Evolutionary conservation across 2,888 invertebrate species (phyloP).

Genomic region (Meandrusa payeni): DNA sequence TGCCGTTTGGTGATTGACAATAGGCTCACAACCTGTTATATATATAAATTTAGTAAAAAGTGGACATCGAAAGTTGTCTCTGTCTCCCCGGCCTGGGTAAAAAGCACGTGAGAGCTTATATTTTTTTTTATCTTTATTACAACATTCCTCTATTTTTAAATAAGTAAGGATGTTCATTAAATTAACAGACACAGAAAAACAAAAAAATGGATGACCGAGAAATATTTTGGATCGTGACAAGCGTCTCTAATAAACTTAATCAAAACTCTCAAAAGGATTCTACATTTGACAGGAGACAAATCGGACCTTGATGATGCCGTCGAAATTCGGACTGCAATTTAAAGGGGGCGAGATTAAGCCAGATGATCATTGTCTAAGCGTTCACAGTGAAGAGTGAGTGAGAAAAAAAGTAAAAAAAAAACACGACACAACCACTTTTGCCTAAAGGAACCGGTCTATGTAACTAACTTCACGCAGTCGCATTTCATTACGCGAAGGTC

Average conservation of each 20-base stretch:
- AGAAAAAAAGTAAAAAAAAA: conserved; percentile 46
- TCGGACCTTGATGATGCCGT: conserved; percentile 10
- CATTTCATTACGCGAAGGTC: conserved; percentile 70
- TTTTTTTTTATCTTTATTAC: no score
- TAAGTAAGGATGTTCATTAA: no score
- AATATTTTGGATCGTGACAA: conserved; percentile 1
- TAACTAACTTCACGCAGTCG: conserved; percentile 61
- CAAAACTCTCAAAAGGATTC: conserved; percentile 8
- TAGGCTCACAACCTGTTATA: no score
- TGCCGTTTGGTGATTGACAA: no score
- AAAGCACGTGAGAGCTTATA: no score
- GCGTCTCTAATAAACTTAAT: conserved; percentile 18
- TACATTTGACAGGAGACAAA: conserved; percentile 15
- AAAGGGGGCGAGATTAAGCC: conserved; percentile 18
- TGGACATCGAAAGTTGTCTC: no score
- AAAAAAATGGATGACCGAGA: not conserved
- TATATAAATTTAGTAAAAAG: no score
- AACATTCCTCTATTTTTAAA: no score
- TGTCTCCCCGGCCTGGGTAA: no score
- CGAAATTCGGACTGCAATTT: conserved; percentile 11
- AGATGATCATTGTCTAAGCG: conserved; percentile 31
- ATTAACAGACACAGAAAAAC: not conserved
- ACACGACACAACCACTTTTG: conserved; percentile 53
- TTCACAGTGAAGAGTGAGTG: conserved; percentile 41
- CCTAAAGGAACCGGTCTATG: conserved; percentile 68